These are phyloP conservation scores for Chydorus sphaericus DNA, from an alignment of 2,888 invertebrate species.

Conservation along the genomic window DNA sequence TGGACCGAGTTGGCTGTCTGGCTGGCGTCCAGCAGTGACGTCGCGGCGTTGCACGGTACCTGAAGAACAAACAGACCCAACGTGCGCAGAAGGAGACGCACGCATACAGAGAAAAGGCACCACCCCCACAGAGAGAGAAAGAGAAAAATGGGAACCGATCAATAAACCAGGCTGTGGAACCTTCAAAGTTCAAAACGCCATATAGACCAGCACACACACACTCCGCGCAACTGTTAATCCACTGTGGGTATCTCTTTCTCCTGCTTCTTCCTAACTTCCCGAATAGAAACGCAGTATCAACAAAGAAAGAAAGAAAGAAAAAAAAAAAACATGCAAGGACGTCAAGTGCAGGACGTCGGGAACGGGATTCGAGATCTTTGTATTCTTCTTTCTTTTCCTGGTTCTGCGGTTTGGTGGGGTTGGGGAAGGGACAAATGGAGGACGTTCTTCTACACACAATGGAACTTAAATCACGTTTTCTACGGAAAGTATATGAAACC, in stretches of 20 bases:
- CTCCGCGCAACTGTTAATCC: too few relatives aligned
- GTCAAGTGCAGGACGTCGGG: not conserved
- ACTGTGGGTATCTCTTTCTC: too few relatives aligned
- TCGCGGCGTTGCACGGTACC: conserved; percentile 8
- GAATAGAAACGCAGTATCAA: too few relatives aligned
- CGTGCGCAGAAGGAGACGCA: not conserved
- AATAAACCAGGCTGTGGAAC: not conserved
- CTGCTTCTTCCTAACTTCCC: too few relatives aligned
- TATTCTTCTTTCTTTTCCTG: not conserved
- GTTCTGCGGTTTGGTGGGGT: too few relatives aligned
- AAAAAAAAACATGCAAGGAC: not conserved
- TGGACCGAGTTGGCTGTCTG: not conserved
- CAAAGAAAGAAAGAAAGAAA: not conserved
- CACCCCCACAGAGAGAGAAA: not conserved
- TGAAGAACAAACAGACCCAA: conserved; percentile 6
- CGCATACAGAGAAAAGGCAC: not conserved
- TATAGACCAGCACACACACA: too few relatives aligned
- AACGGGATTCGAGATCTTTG: not conserved
- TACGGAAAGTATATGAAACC: not conserved
- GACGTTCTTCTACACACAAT: too few relatives aligned
- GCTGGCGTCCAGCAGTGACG: conserved; percentile 3
- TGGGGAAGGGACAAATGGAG: too few relatives aligned
- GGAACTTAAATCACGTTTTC: not conserved
- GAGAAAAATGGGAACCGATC: not conserved
- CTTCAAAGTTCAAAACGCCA: too few relatives aligned